phyloP scores from a whole-genome alignment of 1,140 invertebrate genomes.

The Coelopa frigida region DNA sequence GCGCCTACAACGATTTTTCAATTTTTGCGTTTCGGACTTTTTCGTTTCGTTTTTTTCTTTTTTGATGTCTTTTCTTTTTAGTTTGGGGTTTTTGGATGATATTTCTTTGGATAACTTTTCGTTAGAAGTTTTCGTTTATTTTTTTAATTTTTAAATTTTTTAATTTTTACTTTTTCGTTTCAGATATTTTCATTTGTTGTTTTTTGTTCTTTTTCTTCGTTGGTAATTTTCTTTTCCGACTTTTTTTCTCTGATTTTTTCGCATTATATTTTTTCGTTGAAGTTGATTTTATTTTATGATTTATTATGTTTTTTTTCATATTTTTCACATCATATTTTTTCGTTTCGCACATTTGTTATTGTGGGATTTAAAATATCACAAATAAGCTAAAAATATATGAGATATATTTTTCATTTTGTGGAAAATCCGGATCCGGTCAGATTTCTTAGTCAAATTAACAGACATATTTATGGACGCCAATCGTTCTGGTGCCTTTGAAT shows the following conservation, averaged over 20 bases:
- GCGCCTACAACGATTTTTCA: not conserved
- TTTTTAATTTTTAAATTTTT: not conserved
- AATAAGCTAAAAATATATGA: too few relatives aligned
- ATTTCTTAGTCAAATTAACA: too few relatives aligned
- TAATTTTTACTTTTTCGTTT: not conserved
- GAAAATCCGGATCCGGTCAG: too few relatives aligned
- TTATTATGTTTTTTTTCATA: too few relatives aligned
- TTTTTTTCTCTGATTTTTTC: conserved; percentile 1
- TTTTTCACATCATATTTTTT: too few relatives aligned
- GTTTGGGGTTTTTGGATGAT: too few relatives aligned
- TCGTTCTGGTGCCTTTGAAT: too few relatives aligned
- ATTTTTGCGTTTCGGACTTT: not conserved
- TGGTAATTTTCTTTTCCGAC: not conserved
- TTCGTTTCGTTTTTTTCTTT: not conserved
- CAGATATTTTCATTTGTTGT: not conserved
- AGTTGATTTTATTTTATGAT: too few relatives aligned
- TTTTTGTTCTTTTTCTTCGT: conserved; percentile 6
- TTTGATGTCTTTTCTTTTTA: not conserved
- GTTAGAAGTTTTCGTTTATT: not conserved
- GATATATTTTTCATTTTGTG: too few relatives aligned
- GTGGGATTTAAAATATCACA: too few relatives aligned
- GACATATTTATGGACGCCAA: too few relatives aligned
- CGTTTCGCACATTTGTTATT: too few relatives aligned
- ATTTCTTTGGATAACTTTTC: not conserved
- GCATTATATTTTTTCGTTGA: not conserved